Base-by-base conservation (phyloP, 2,888 invertebrate genomes). In the Byasa hedistus region DNA sequence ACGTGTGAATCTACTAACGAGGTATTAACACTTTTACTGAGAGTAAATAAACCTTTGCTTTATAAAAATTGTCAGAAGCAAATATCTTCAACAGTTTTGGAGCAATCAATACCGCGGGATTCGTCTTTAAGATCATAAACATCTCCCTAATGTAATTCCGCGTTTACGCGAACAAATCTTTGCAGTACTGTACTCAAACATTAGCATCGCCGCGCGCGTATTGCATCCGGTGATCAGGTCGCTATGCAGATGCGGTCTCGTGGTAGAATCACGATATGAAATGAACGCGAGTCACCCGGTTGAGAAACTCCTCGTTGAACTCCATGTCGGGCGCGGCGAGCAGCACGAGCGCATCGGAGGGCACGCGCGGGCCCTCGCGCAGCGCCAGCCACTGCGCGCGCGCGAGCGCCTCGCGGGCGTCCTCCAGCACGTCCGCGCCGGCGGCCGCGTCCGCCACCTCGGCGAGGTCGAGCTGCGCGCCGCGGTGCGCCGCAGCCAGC, bases 271-370 rank as follows among this genome's bases (percentile, higher is more conserved):
- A 58, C n/a, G 39, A 32, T 22, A n/a, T 57, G n/a, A 5, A 27
- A 1, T 56, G 19, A 27, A 24, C 17, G 32, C 21, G 32, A 32
- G 15, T 7, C 36, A 96, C 96, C 78, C 98, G 93, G 81, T 99
- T 99, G 57, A 99, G 93, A 89, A 97, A 98, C 81, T 98, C 98
- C 58, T 94, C 89, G 75, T 94, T 94, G 73, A 96, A 93, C 75
- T 95, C 95, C 78, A 95, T 93, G 72, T 94, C 93, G 57, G 94
- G 93, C 71, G 94, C 93, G 54, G 93, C 92, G 71, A 96, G 84
- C 70, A 97, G 87, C 68, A 97, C 85, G 12, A 98, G 87, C 75
- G 95, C 94, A 70, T 97, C 96, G 0, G 94, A 85, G 3, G 95
- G 92, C 70, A 96, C 93, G 81, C 96, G 96, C 70, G 93, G 93